A percentile compares a stretch with the other conserved stretches of the same genome.
phyloP scores from a whole-genome alignment of 2,113 vertebrate species.

The Morone chrysops region DNA sequence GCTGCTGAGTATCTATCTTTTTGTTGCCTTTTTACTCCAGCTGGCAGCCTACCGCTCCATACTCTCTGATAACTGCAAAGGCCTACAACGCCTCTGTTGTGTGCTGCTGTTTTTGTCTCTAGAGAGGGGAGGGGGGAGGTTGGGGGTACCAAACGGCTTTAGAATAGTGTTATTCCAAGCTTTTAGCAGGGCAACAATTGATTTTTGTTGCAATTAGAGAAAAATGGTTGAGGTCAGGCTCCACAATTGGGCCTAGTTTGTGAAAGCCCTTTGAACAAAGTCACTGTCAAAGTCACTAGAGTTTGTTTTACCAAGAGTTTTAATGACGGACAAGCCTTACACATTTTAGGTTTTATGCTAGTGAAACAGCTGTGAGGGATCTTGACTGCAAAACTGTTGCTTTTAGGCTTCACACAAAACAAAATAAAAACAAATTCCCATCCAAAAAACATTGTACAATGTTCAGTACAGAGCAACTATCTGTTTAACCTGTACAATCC shows the following conservation, averaged over 20 bases:
- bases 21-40: neutral
- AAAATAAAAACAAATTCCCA: neutral
- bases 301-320: constrained; percentile 10
- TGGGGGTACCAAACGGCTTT: constrained; percentile 6
- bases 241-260: neutral
- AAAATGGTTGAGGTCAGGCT: constrained; percentile 37
- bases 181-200: constrained; percentile 56
- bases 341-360: neutral
- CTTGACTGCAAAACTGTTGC: neutral
- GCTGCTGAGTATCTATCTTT: neutral
- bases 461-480: no score
- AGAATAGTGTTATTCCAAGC: constrained; percentile 38
- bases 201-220: constrained; percentile 47
- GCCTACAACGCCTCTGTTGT: constrained; percentile 36
- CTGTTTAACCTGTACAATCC: neutral
- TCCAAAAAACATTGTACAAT: no score
- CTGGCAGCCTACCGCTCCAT: neutral
- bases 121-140: constrained; percentile 4
- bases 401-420: neutral
- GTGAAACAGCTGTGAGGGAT: neutral
- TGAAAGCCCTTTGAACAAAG: constrained; percentile 7
- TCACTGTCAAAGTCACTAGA: neutral
- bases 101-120: constrained; percentile 23
- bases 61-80: constrained; percentile 11
- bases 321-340: neutral